These are phyloP conservation scores for Trichonephila inaurata DNA, from an alignment of 1,140 invertebrate genomes.

Conservation along the genomic window DNA sequence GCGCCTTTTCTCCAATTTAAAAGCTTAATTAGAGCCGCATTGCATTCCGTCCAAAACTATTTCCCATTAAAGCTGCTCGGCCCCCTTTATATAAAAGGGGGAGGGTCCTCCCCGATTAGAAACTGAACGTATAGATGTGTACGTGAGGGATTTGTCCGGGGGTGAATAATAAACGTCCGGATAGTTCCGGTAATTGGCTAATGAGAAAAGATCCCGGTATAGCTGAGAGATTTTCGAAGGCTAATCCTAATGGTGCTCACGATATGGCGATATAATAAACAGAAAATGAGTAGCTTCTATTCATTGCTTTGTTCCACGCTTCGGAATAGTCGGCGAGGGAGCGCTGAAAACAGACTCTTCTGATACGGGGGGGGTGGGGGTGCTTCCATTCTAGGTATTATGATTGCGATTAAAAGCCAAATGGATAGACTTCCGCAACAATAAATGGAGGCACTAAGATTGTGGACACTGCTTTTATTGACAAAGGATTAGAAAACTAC, in stretches of 20 bases:
- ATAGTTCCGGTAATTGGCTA: slow-evolving; percentile 50
- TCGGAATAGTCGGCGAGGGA: neutral
- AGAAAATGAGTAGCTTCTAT: neutral
- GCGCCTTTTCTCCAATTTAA: slow-evolving; percentile 15
- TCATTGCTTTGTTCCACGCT: neutral
- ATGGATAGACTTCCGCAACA: slow-evolving; percentile 9
- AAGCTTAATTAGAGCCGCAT: slow-evolving; percentile 8
- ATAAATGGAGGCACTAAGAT: neutral
- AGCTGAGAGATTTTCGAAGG: slow-evolving; percentile 20
- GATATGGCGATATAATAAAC: slow-evolving; percentile 35
- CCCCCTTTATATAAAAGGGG: neutral
- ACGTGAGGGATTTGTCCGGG: slow-evolving; percentile 51
- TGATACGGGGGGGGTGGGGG: neutral
- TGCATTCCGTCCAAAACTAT: neutral
- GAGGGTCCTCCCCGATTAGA: neutral
- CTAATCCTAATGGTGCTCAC: slow-evolving; percentile 50
- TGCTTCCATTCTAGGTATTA: neutral
- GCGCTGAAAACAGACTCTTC: neutral
- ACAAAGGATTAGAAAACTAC: slow-evolving; percentile 22
- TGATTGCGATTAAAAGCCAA: slow-evolving; percentile 25
- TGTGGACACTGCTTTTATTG: neutral
- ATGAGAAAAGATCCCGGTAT: neutral
- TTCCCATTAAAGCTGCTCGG: neutral
- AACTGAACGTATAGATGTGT: neutral
- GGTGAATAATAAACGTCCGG: slow-evolving; percentile 53